Evolutionary conservation across 2,888 invertebrate genomes (phyloP), one percentile per base, ranked within the genome.

Genomic region (Cosmia trapezina): DNA sequence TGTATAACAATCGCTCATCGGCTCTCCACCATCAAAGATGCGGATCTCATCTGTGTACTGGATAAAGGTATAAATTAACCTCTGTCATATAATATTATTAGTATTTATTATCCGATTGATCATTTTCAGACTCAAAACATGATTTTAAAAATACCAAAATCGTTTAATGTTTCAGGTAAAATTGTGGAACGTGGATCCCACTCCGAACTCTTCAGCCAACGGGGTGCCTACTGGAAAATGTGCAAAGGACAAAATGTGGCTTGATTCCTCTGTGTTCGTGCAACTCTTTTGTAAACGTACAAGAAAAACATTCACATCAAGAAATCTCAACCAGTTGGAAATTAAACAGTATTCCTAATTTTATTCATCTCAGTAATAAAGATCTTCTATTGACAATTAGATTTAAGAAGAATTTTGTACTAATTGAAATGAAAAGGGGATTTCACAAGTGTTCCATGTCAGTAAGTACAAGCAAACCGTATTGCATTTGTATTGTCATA

Each of bases 1-100:
- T 98, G 98, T 87, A 97, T 99, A 43, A 98, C 98, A 4, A 98
- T 99, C 82, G 98, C 98, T 12, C 98, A 99, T 94, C 97, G 98
- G 12, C 96, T 99, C 66, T 97, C 98, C n/a, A 98, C 98, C 0
- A 97, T 98, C 78, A 97, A 98, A 86, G 97, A 98, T 89, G 98
- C 98, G 0, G 98, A 99, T 91, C 94, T 98, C 86, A 99, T 99
- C 83, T 98, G 98, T 87, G 98, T 99, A 6, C 93, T 99, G 41
- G 97, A 98, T 80, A 97, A 97, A 87, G 98, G 98, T 84, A 93
- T 49, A 5, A 33, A 33, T n/a, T 12, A 33, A 41, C 11, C 6
- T 6, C n/a, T 49, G 19, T 19, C 28, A 5, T 9, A 5, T 19
- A 8, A 12, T 45, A 61, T 28, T 28, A 1, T 19, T 28, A 4